Conservation (phyloP, 2,888 invertebrate genomes). For the Eupelmus urozonus region DNA sequence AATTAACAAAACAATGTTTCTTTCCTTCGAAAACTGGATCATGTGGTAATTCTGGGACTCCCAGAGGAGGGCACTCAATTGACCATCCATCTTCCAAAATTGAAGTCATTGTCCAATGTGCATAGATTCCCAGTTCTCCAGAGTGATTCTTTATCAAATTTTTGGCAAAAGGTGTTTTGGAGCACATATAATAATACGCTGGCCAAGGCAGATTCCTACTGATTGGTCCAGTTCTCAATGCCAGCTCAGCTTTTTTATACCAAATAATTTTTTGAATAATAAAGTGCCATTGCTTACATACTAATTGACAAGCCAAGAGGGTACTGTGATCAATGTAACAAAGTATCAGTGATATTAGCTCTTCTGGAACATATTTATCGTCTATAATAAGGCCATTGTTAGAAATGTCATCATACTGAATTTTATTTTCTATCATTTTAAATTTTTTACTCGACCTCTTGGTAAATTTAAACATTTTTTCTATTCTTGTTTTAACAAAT, state of each 20-base stretch:
- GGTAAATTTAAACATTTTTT: slow-evolving; percentile 19
- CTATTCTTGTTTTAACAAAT: not conserved
- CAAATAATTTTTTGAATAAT: slow-evolving; percentile 76
- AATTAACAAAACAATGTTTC: slow-evolving; percentile 77
- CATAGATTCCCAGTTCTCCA: slow-evolving; percentile 67
- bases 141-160: slow-evolving; percentile 80
- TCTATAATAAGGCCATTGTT: slow-evolving; percentile 32
- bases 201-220: slow-evolving; percentile 74
- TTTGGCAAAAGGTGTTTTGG: slow-evolving; percentile 75
- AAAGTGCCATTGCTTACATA: slow-evolving; percentile 79
- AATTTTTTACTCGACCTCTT: slow-evolving; percentile 13
- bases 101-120: slow-evolving; percentile 75
- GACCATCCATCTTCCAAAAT: slow-evolving; percentile 78
- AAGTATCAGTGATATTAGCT: slow-evolving; percentile 78
- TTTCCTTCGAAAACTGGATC: slow-evolving; percentile 76
- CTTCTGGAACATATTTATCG: slow-evolving; percentile 76
- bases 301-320: slow-evolving; percentile 76
- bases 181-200: slow-evolving; percentile 76
- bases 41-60: slow-evolving; percentile 76
- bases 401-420: not conserved
- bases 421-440: not conserved
- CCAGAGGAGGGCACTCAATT: slow-evolving; percentile 78
- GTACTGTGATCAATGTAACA: slow-evolving; percentile 73
- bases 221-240: slow-evolving; percentile 65
- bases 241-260: slow-evolving; percentile 74